Evolutionary conservation across 2,888 invertebrate species (phyloP).

Genomic region (Blera fallax): DNA sequence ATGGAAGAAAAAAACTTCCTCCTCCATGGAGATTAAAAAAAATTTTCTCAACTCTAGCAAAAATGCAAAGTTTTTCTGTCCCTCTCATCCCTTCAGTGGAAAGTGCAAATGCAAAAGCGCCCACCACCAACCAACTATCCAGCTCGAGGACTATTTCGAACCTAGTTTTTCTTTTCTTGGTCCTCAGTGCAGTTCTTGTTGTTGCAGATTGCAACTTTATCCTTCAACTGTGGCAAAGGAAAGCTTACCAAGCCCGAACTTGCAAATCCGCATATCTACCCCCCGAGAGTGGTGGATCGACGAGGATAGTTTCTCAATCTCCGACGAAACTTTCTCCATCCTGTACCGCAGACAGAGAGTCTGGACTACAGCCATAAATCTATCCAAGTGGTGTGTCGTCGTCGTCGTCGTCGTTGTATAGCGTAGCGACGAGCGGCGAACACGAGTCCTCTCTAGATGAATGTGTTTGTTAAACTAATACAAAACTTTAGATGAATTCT

Average conservation of each 20-base stretch:
- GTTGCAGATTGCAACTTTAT: constrained; percentile 70
- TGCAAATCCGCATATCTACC: constrained; percentile 49
- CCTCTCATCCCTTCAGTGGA: not conserved
- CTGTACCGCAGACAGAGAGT: constrained; percentile 75
- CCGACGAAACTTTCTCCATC: constrained; percentile 71
- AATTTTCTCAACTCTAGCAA: constrained; percentile 48
- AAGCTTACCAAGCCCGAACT: constrained; percentile 62
- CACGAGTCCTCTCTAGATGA: constrained; percentile 67
- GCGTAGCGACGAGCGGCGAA: constrained; percentile 19
- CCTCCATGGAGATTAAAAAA: constrained; percentile 28
- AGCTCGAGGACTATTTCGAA: constrained; percentile 56
- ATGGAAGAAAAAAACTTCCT: constrained; percentile 52
- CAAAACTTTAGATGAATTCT: constrained; percentile 76
- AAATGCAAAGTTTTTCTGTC: constrained; percentile 65
- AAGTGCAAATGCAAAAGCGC: constrained; percentile 54
- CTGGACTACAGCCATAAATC: constrained; percentile 74
- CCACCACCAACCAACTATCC: not conserved
- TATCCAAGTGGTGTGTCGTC: constrained; percentile 73
- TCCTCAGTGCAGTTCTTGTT: constrained; percentile 50
- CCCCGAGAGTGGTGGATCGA: constrained; percentile 52
- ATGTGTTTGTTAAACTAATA: constrained; percentile 76
- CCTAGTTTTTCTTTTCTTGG: constrained; percentile 59
- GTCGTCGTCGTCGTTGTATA: constrained; percentile 32
- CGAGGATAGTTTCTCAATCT: constrained; percentile 73
- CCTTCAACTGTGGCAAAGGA: constrained; percentile 51